phyloP scores from a whole-genome alignment of 2,888 invertebrate species.

The Therioaphis trifolii region DNA sequence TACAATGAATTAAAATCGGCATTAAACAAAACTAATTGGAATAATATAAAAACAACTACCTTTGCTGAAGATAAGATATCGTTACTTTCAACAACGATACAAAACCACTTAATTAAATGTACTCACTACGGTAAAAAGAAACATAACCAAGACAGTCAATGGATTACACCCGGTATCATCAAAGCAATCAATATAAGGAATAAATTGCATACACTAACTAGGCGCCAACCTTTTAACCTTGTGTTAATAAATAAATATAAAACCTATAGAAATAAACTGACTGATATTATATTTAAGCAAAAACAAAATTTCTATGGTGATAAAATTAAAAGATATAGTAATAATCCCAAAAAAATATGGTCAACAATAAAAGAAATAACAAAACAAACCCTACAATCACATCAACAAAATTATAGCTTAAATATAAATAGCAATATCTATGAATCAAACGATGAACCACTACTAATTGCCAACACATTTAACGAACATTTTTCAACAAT shows the following conservation, averaged over 20 bases:
- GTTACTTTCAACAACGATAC: too few species aligned
- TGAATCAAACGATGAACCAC: neutral
- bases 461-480: slow-evolving; percentile 7
- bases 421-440: neutral
- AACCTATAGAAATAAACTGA: neutral
- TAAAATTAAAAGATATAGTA: neutral
- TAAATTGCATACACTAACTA: neutral
- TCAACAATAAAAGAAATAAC: neutral
- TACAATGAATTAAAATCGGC: neutral
- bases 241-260: slow-evolving; percentile 14
- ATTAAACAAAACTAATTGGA: neutral
- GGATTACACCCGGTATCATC: neutral
- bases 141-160: neutral
- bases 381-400: neutral
- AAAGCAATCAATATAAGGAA: neutral
- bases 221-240: neutral
- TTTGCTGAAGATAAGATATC: neutral
- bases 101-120: too few species aligned
- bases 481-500: neutral
- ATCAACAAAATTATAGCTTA: neutral
- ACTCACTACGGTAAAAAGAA: neutral
- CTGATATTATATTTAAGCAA: neutral
- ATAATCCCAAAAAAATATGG: slow-evolving; percentile 12
- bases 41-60: neutral
- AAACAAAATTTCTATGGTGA: neutral